phyloP scores from a whole-genome alignment of 1,140 invertebrate species.

The Hylaeus anthracinus region DNA sequence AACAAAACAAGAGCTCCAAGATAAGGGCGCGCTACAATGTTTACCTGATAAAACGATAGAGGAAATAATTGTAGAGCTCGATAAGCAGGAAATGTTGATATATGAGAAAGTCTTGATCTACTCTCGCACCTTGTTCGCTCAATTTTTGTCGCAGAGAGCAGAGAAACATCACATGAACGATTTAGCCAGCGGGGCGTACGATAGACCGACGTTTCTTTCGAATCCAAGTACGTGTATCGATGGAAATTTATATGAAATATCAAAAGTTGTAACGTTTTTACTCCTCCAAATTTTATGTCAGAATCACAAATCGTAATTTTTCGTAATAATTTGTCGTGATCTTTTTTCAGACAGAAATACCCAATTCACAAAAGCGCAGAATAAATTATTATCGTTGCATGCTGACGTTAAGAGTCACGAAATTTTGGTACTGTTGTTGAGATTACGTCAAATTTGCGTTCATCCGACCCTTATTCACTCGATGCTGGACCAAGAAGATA shows the following conservation, averaged over 20 bases:
- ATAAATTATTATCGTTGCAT: slow-evolving; percentile 70
- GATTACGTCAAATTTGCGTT: slow-evolving; percentile 93
- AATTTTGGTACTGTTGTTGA: slow-evolving; percentile 90
- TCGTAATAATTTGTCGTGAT: background rate
- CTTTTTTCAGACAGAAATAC: slow-evolving; percentile 63
- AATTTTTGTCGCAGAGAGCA: slow-evolving; percentile 88
- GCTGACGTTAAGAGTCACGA: slow-evolving; percentile 86
- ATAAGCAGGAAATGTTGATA: slow-evolving; percentile 87
- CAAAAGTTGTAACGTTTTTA: too few species aligned
- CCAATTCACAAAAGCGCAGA: slow-evolving; percentile 76
- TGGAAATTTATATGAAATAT: background rate
- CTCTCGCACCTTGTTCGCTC: slow-evolving; percentile 87
- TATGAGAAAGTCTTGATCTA: slow-evolving; percentile 89
- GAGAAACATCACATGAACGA: slow-evolving; percentile 82
- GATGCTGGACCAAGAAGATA: slow-evolving; percentile 82
- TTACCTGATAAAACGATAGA: slow-evolving; percentile 86
- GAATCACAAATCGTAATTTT: background rate
- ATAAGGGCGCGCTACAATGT: slow-evolving; percentile 81
- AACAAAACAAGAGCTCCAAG: slow-evolving; percentile 90
- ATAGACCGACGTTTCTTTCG: slow-evolving; percentile 47
- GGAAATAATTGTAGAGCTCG: slow-evolving; percentile 83
- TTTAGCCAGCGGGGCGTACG: slow-evolving; percentile 62
- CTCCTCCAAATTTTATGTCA: too few species aligned
- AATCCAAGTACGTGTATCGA: slow-evolving; percentile 50
- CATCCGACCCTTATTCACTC: slow-evolving; percentile 90